These are phyloP conservation scores for Noctua comes DNA, from an alignment of 2,888 invertebrate genomes.

Conservation along the genomic window DNA sequence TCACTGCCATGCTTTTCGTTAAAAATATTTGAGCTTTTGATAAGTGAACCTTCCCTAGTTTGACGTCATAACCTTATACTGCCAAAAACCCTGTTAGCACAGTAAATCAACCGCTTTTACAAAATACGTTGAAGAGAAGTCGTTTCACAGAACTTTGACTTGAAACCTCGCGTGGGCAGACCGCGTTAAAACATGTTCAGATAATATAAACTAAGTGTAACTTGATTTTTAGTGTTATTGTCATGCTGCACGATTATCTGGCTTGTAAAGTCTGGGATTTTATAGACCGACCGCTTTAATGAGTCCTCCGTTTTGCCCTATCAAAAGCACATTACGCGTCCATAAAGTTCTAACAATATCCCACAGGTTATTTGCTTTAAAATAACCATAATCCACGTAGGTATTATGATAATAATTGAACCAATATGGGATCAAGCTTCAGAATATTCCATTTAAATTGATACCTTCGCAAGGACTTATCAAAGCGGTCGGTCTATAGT, in stretches of 20 bases:
- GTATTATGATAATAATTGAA: too few relatives aligned
- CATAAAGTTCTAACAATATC: background rate
- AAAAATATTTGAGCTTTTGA: background rate
- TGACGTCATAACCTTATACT: background rate
- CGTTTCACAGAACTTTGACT: constrained; percentile 44
- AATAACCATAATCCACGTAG: too few relatives aligned
- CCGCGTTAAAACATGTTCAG: constrained; percentile 21
- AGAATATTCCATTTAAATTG: too few relatives aligned
- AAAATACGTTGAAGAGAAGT: constrained; percentile 14
- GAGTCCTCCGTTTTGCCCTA: too few relatives aligned
- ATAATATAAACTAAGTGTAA: constrained; percentile 29
- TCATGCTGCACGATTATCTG: constrained; percentile 21
- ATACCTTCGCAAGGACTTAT: too few relatives aligned
- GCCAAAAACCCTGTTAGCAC: background rate
- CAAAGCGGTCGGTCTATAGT: background rate
- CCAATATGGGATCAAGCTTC: too few relatives aligned
- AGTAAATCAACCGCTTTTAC: constrained; percentile 2
- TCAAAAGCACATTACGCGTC: too few relatives aligned
- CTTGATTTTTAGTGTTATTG: constrained; percentile 47
- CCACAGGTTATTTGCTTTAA: too few relatives aligned
- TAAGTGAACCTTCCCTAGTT: background rate
- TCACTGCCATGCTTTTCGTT: background rate
- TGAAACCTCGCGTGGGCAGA: constrained; percentile 42
- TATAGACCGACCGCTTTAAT: too few relatives aligned
- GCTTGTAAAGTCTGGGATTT: constrained; percentile 10